These are phyloP conservation scores for Drosophila monieri DNA, from an alignment of 2,888 invertebrate genomes.

Conservation along the genomic window DNA sequence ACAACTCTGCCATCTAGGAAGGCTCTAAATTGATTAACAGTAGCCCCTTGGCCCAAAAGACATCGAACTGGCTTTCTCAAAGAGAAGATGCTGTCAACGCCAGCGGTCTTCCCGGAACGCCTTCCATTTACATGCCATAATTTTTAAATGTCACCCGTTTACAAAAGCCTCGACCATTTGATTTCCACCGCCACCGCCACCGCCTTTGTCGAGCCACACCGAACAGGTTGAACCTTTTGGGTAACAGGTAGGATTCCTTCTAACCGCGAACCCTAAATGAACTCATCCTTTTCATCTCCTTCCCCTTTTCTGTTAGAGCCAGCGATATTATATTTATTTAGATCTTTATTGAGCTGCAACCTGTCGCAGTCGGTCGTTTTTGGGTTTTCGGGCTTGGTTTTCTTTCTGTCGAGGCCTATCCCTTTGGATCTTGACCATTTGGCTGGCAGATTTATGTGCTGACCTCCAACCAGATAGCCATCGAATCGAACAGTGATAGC, in stretches of 20 bases:
- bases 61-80: constrained; percentile 6
- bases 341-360: constrained; percentile 75
- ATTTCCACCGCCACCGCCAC: constrained; percentile 60
- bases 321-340: constrained; percentile 63
- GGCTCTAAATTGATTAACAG: constrained; percentile 76
- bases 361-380: constrained; percentile 60
- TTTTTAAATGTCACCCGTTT: constrained; percentile 77
- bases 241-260: constrained; percentile 45
- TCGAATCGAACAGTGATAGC: constrained; percentile 13
- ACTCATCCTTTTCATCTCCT: constrained; percentile 65
- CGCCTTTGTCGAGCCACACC: constrained; percentile 47
- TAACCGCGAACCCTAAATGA: constrained; percentile 59
- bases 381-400: constrained; percentile 28
- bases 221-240: constrained; percentile 39
- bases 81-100: constrained; percentile 60
- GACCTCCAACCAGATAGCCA: constrained; percentile 54
- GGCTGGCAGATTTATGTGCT: constrained; percentile 69
- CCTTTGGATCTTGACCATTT: constrained; percentile 27
- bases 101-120: constrained; percentile 66
- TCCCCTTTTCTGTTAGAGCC: constrained; percentile 15
- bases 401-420: background rate
- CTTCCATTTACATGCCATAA: constrained; percentile 79
- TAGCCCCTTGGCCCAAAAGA: constrained; percentile 47
- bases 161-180: constrained; percentile 74
- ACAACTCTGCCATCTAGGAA: constrained; percentile 50